Evolutionary conservation across 1,140 invertebrate species (phyloP), one percentile per base, ranked within the genome.

Genomic region (Diachasma alloeum): DNA sequence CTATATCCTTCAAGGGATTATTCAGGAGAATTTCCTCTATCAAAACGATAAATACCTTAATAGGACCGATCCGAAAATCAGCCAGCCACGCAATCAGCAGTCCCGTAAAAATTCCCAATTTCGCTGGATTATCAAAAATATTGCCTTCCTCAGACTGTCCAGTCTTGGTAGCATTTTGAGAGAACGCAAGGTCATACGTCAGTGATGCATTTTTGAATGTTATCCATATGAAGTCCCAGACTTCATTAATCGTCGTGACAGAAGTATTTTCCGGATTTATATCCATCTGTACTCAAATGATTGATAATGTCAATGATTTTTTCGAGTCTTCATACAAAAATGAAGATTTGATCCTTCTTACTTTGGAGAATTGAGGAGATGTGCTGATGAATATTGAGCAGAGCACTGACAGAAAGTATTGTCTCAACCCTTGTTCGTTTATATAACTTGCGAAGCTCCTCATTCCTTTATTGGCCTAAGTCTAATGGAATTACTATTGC

Each of bases 51-150:
- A 53, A 48, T 72, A 80, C 79, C 76, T 80, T 80, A 6, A 71
- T n/a, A 13, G 74, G 69, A 56, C 44, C 22, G 37, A 78, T 70
- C 63, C 48, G 26, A 69, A 78, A 73, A 69, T 77, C 76, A 9
- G 72, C 70, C 15, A 78, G n/a, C 46, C 76, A 78, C 22, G 77
- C 74, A 19, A 78, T 59, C 4, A 80, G 71, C 9, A 80, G 48
- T 71, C 76, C 79, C 4, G 74, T 80, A 66, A 78, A 15, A 3
- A 80, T 76, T 74, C 79, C 79, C 1, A 80, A 42, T 37, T 76
- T 76, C 0, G 77, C 76, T 67, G 79, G 79, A 78, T 78, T 80
- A 31, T 80, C 77, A 73, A 69, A 66, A 19, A 73, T n/a, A 56
- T 22, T 36, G 44, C 31, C 71, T 10, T 75, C 56, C 3, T 76